These are phyloP conservation scores for Calliopum simillimum DNA, from an alignment of 2,888 invertebrate species.

Conservation along the genomic window DNA sequence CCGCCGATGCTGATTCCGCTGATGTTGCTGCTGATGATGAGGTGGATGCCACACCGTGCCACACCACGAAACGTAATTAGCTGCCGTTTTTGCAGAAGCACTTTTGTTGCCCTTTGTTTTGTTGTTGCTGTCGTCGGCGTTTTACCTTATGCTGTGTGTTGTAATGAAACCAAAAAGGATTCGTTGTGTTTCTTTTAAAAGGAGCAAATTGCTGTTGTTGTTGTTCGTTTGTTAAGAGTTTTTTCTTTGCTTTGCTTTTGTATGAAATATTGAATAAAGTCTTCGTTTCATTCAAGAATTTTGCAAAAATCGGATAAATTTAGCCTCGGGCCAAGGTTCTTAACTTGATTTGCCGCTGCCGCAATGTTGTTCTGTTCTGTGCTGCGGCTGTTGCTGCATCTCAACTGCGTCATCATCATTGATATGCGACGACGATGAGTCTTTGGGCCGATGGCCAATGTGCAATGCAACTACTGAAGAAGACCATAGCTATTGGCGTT, in stretches of 20 bases:
- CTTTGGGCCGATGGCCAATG: conserved; percentile 19
- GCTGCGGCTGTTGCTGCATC: conserved; percentile 28
- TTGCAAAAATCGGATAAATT: conserved; percentile 35
- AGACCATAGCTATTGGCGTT: not conserved
- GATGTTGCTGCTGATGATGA: conserved; percentile 4
- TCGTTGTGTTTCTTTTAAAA: not conserved
- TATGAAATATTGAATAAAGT: conserved; percentile 35
- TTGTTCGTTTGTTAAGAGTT: too few species aligned
- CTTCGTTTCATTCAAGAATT: conserved; percentile 36
- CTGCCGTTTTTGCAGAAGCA: conserved; percentile 65
- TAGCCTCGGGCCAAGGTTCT: conserved; percentile 46
- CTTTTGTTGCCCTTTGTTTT: conserved; percentile 44
- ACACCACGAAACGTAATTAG: conserved; percentile 55
- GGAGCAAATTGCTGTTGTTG: conserved; percentile 25
- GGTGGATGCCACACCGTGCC: conserved; percentile 16
- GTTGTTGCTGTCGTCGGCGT: conserved; percentile 7
- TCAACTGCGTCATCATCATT: conserved; percentile 12
- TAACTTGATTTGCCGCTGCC: conserved; percentile 47
- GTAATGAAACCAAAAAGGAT: not conserved
- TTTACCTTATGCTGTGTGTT: not conserved
- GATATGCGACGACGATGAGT: conserved; percentile 9
- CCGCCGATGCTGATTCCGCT: too few species aligned
- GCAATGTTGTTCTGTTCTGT: conserved; percentile 36
- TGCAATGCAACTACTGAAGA: not conserved
- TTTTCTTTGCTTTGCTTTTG: conserved; percentile 34